phyloP scores from a whole-genome alignment of 2,797 vertebrate genomes.

The Fistularia tabacaria region DNA sequence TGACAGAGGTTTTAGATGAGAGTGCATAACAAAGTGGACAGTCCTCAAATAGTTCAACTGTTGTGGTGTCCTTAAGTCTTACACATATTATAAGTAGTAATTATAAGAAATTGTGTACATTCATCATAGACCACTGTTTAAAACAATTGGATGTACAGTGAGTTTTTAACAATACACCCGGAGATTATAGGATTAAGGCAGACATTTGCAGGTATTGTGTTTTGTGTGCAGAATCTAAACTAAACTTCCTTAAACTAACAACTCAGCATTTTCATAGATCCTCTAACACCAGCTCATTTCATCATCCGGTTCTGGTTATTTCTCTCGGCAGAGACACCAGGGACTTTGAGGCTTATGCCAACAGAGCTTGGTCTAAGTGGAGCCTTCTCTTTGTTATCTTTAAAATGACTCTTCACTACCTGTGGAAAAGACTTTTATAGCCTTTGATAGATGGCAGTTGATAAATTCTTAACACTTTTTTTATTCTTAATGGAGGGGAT shows the following conservation, averaged over 20 bases:
- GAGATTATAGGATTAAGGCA: slow-evolving; percentile 10
- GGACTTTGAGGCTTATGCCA: slow-evolving; percentile 7
- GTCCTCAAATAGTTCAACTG: too few species aligned
- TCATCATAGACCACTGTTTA: too few species aligned
- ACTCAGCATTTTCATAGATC: slow-evolving; percentile 17
- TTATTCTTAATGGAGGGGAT: slow-evolving; percentile 33
- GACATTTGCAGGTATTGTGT: slow-evolving; percentile 21
- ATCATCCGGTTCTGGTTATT: slow-evolving; percentile 11
- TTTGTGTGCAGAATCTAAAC: slow-evolving; percentile 3
- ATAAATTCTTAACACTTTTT: slow-evolving; percentile 38
- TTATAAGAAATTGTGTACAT: too few species aligned
- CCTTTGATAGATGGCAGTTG: slow-evolving; percentile 30
- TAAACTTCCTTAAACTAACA: slow-evolving; percentile 16
- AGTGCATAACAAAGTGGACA: too few species aligned
- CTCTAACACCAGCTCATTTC: slow-evolving; percentile 37
- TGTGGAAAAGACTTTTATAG: slow-evolving; percentile 25
- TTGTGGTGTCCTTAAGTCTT: too few species aligned
- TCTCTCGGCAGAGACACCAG: background rate
- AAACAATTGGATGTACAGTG: too few species aligned
- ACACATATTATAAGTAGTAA: too few species aligned
- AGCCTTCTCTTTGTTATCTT: slow-evolving; percentile 24
- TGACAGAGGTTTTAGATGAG: too few species aligned
- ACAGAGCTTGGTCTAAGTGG: background rate
- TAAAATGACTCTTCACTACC: slow-evolving; percentile 31
- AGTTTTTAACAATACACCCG: too few species aligned